Percentiles rank a stretch among this genome's conserved stretches.
phyloP scores from a whole-genome alignment of 2,113 vertebrate genomes.

The Pardalotus punctatus region DNA sequence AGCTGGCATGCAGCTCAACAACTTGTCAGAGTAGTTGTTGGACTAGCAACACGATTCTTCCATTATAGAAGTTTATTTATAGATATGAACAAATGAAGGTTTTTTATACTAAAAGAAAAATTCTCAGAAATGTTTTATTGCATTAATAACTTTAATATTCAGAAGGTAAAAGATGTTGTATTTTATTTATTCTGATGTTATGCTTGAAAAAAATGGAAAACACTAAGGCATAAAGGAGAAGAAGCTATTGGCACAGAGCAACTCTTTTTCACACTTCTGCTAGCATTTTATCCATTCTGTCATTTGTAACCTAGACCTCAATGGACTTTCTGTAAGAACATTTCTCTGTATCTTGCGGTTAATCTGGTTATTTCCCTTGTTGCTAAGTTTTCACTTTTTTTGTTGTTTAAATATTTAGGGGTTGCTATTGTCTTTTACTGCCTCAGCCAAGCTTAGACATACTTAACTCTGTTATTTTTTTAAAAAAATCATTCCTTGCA shows the following conservation, averaged over 20 bases:
- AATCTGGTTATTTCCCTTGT: background rate
- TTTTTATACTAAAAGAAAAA: background rate
- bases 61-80: background rate
- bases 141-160: background rate
- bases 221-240: background rate
- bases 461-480: background rate
- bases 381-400: background rate
- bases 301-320: background rate
- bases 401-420: conserved; percentile 19
- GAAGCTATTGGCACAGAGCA: background rate
- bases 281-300: background rate
- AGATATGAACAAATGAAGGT: background rate
- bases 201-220: background rate
- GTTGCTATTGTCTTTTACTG: background rate
- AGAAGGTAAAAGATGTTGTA: background rate
- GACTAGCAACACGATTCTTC: background rate
- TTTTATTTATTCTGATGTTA: background rate
- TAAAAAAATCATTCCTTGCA: background rate
- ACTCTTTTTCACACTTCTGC: background rate
- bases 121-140: background rate
- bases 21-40: background rate
- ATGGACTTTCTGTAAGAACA: background rate
- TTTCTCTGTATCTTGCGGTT: background rate
- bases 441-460: background rate
- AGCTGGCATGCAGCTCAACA: background rate